These are phyloP conservation scores for Ptychoptera albimana DNA, from an alignment of 2,888 invertebrate species.

Conservation along the genomic window DNA sequence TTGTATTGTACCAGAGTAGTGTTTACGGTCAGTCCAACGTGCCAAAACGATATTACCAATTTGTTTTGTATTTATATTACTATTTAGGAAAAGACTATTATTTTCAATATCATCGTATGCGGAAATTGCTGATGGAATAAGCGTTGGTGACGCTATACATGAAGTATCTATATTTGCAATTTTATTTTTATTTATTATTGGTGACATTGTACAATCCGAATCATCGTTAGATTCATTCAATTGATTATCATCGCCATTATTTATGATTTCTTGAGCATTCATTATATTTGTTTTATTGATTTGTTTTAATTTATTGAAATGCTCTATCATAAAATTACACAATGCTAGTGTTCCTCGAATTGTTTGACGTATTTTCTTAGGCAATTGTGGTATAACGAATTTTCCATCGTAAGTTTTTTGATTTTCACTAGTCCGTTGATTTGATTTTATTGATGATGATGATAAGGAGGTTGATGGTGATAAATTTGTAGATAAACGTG, in stretches of 20 bases:
- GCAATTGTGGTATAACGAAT: slow-evolving; percentile 2
- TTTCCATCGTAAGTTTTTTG: slow-evolving; percentile 8
- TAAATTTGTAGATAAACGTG: slow-evolving; percentile 2
- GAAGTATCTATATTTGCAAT: background rate
- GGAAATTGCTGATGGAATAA: background rate
- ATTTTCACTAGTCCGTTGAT: background rate
- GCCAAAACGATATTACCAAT: slow-evolving; percentile 36
- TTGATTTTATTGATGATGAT: slow-evolving; percentile 7
- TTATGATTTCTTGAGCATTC: slow-evolving; percentile 1
- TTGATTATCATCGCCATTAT: background rate
- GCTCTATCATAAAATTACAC: slow-evolving; percentile 15
- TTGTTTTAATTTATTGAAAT: slow-evolving; percentile 14
- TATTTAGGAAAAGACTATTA: background rate
- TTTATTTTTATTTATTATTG: background rate
- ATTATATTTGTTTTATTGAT: slow-evolving; percentile 11
- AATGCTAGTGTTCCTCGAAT: slow-evolving; percentile 12
- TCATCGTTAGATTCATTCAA: no score
- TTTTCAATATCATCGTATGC: background rate
- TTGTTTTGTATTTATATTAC: slow-evolving; percentile 7
- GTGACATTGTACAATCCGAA: no score
- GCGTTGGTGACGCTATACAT: background rate
- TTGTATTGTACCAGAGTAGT: slow-evolving; percentile 44
- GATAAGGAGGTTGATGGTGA: background rate
- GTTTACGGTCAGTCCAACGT: slow-evolving; percentile 50
- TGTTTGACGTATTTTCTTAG: slow-evolving; percentile 10